Base-by-base conservation (phyloP, 2,888 invertebrate species). In the Orgyia antiqua region DNA sequence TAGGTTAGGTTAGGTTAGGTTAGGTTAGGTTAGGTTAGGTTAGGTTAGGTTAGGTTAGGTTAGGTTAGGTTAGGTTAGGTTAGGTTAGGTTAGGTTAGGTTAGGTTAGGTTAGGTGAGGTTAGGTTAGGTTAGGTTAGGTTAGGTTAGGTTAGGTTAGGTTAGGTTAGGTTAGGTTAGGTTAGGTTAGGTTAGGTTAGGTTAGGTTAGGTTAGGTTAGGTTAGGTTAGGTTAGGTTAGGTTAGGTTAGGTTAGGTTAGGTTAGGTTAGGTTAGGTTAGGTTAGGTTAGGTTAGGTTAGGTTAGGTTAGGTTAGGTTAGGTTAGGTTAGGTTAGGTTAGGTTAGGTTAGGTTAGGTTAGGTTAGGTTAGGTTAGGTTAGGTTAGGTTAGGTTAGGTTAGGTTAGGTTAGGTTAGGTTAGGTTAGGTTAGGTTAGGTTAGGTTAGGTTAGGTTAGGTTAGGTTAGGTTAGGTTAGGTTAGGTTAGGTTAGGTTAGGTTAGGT, bases 151-250 rank as follows among this genome's bases (percentile, higher is more conserved):
- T 31, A 36, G 36, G 36, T 28, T 31, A 36, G 31, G 36, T 36
- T 31, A 36, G 36, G 36, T 36, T 32, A 36, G 36, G 36, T 32
- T 32, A 35, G 35, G 35, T 35, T 31, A 35, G 31, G 35, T 36
- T 31, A 39, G 39, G 34, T 34, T 34, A 39, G 39, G 33, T 37
- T 37, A 37, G 37, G 37, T 33, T 39, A 31, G 33, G 34, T 35
- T 35, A 35, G 39, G 39, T 39, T 39, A 31, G 24, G 38, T 33
- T 38, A 27, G 24, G 36, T 24, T 28, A 27, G 31, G 31, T 26
- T 27, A 26, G 29, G 29, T 29, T 29, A 29, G 29, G 29, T 29
- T 29, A 21, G 23, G 29, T 18, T 29, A 15, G 15, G 15, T 28
- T 15, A 13, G 15, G 20, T 23, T 29, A 20, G 28, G 28, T 27